Percentiles rank a stretch among this genome's conserved stretches.
phyloP scores from a whole-genome alignment of 2,888 invertebrate species.

The Sarcophaga carnaria region DNA sequence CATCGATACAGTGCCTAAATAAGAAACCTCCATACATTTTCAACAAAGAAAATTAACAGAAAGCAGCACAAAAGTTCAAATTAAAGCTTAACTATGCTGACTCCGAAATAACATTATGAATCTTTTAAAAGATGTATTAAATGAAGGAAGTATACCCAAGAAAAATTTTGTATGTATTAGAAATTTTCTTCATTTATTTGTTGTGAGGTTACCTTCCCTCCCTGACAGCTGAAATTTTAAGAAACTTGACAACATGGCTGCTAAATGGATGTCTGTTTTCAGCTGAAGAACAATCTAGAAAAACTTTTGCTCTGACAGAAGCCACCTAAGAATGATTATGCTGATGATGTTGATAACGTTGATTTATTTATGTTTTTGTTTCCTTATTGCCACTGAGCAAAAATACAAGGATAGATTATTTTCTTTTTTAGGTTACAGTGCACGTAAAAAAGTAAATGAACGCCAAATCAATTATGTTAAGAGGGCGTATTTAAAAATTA shows the following conservation, averaged over 20 bases:
- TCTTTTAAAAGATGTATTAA: background rate
- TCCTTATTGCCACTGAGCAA: background rate
- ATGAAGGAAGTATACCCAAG: background rate
- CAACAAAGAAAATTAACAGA: too few relatives aligned
- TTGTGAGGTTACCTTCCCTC: background rate
- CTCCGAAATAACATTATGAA: conserved; percentile 15
- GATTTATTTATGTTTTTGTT: conserved; percentile 13
- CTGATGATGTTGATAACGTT: conserved; percentile 23
- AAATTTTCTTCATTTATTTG: background rate
- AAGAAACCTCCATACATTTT: too few relatives aligned
- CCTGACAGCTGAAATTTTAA: background rate
- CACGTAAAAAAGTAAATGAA: background rate
- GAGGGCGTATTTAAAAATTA: too few relatives aligned
- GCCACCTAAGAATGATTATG: conserved; percentile 26
- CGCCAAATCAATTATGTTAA: too few relatives aligned
- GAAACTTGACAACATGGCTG: conserved; percentile 20
- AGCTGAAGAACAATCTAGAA: conserved; percentile 24
- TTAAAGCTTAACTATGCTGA: background rate
- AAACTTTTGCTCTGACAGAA: conserved; percentile 23
- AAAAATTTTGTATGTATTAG: background rate
- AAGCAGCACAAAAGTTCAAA: too few relatives aligned
- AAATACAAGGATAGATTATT: background rate
- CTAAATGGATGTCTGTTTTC: conserved; percentile 14
- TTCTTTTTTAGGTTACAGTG: background rate
- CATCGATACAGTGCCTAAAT: too few relatives aligned